Evolutionary conservation across 1,140 invertebrate species (phyloP).

Genomic region (Melanaphis sacchari): DNA sequence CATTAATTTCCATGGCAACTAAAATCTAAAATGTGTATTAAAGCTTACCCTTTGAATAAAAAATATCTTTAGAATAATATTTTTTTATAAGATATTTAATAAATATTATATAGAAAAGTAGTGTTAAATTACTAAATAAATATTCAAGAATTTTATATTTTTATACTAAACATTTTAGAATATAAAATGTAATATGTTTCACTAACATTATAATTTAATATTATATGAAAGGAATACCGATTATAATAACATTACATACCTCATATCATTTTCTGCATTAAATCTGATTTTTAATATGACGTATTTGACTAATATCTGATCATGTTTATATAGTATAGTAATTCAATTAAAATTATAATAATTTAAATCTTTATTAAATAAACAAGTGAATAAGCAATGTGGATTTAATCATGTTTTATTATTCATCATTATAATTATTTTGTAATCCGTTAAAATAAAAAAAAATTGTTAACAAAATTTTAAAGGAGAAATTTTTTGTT

Average conservation of each 20-base stretch:
- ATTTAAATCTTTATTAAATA: not conserved
- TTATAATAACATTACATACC: not conserved
- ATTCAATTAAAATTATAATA: not conserved
- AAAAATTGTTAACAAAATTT: not conserved
- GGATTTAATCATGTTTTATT: not conserved
- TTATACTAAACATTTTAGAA: not conserved
- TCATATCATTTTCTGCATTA: not conserved
- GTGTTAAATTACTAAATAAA: not conserved
- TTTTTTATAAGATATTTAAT: slow-evolving; percentile 8
- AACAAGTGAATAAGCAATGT: not conserved
- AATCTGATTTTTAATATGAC: not conserved
- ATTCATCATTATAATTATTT: not conserved
- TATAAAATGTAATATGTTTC: not conserved
- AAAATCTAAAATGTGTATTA: not conserved
- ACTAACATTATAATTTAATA: not conserved
- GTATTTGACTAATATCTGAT: not conserved
- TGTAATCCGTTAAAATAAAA: not conserved
- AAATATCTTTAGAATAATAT: not conserved
- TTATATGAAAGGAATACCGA: not conserved
- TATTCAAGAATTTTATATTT: not conserved
- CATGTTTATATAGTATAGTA: not conserved
- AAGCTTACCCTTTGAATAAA: not conserved
- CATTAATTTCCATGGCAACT: slow-evolving; percentile 1
- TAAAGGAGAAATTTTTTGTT: not conserved
- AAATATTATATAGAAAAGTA: not conserved